These are phyloP conservation scores for Chauna torquata DNA, from an alignment of 2,113 vertebrate genomes.

Conservation along the genomic window DNA sequence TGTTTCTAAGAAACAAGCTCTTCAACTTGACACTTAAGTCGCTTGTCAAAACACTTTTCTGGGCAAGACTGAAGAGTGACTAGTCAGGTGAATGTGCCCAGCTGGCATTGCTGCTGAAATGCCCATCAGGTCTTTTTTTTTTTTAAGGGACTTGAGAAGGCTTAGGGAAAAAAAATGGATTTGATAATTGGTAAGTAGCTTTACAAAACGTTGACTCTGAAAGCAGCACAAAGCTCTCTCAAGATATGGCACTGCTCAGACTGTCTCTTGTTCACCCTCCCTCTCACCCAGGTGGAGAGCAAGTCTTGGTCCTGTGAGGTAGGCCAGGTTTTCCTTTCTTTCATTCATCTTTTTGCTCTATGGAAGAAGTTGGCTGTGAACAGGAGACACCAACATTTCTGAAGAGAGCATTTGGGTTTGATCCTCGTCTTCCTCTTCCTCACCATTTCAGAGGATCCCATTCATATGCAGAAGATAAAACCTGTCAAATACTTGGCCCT, in stretches of 20 bases:
- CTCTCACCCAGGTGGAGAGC: background rate
- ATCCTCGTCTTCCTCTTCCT: background rate
- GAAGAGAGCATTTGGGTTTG: background rate
- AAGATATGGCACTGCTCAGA: background rate
- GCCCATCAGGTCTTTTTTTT: background rate
- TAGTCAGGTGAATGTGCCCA: conserved; percentile 15
- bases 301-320: background rate
- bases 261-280: background rate
- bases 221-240: background rate
- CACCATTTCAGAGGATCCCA: background rate
- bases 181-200: background rate
- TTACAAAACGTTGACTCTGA: conserved; percentile 2
- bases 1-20: background rate
- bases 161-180: background rate
- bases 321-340: background rate
- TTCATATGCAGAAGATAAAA: background rate
- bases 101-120: background rate
- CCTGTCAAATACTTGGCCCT: background rate
- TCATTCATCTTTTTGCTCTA: background rate
- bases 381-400: background rate
- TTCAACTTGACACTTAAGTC: background rate
- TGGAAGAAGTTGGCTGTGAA: background rate
- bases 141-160: background rate
- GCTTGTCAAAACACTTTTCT: background rate
- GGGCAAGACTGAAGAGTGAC: background rate